Evolutionary conservation across 1,140 invertebrate genomes (phyloP).

Genomic region (Helicoverpa armigera): DNA sequence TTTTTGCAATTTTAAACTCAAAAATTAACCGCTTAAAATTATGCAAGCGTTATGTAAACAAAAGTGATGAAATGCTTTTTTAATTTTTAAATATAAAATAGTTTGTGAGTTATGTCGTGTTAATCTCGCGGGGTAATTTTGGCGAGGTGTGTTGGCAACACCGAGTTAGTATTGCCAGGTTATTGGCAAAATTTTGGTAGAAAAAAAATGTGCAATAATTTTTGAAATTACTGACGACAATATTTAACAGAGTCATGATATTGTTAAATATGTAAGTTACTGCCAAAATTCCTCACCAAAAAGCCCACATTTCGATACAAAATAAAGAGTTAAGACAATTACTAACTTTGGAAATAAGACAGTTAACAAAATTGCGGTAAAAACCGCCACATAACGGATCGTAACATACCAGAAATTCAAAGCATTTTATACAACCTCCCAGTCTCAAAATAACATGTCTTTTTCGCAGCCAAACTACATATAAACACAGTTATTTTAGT

Average conservation of each 20-base stretch:
- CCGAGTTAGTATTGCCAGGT: not conserved
- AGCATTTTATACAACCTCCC: not conserved
- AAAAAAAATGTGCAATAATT: too few relatives aligned
- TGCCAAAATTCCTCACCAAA: not conserved
- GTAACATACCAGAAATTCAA: not conserved
- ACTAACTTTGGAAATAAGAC: constrained; percentile 40
- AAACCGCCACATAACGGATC: not conserved
- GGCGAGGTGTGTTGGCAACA: not conserved
- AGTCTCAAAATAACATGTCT: constrained; percentile 17
- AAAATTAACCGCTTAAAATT: constrained; percentile 39
- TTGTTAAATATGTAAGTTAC: too few relatives aligned
- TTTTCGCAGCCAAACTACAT: not conserved
- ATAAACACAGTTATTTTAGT: not conserved
- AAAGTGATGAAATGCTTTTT: constrained; percentile 18
- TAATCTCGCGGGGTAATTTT: not conserved
- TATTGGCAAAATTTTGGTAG: too few relatives aligned
- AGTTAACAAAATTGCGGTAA: not conserved
- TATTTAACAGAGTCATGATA: too few relatives aligned
- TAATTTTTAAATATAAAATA: constrained; percentile 35
- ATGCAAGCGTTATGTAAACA: constrained; percentile 28
- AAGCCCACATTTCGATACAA: not conserved
- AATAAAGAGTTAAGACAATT: not conserved
- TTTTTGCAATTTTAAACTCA: constrained; percentile 11
- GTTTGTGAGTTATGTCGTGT: constrained; percentile 42
- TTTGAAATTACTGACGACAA: too few relatives aligned